These are phyloP conservation scores for Zootermopsis nevadensis DNA, from an alignment of 2,888 invertebrate species.

Conservation along the genomic window DNA sequence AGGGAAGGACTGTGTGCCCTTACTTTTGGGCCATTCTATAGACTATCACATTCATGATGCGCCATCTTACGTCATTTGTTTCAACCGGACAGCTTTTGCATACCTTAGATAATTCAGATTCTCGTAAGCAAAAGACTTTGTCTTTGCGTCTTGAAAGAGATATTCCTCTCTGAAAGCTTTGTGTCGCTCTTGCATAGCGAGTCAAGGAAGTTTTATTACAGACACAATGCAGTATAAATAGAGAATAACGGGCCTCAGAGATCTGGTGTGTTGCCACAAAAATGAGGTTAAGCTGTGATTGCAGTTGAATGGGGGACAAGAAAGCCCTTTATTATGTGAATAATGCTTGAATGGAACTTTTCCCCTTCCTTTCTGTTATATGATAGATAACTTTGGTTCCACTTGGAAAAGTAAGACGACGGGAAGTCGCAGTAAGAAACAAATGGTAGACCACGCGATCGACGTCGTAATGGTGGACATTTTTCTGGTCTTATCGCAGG, in stretches of 20 bases:
- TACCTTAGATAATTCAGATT: no score
- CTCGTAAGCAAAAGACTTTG: no score
- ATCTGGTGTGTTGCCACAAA: neutral
- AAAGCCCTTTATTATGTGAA: conserved; percentile 12
- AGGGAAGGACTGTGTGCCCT: no score
- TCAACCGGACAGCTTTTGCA: no score
- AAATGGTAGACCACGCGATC: conserved; percentile 10
- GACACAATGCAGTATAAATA: conserved; percentile 8
- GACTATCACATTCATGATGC: no score
- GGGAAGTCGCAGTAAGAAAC: neutral
- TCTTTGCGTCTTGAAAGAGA: no score
- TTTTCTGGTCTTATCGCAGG: neutral
- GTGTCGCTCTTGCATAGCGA: neutral
- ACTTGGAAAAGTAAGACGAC: conserved; percentile 6
- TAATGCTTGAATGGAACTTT: conserved; percentile 4
- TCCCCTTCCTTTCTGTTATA: neutral
- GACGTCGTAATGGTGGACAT: conserved; percentile 13
- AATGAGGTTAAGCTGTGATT: conserved; percentile 1
- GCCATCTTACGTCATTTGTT: no score
- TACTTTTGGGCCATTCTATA: no score
- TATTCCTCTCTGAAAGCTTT: neutral
- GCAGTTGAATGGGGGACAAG: conserved; percentile 10
- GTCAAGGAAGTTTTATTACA: neutral
- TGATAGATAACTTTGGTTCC: conserved; percentile 23
- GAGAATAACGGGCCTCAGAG: neutral